Percentiles rank a stretch among this genome's conserved stretches.
phyloP scores from a whole-genome alignment of 2,888 invertebrate genomes.

The Teleogryllus oceanicus region DNA sequence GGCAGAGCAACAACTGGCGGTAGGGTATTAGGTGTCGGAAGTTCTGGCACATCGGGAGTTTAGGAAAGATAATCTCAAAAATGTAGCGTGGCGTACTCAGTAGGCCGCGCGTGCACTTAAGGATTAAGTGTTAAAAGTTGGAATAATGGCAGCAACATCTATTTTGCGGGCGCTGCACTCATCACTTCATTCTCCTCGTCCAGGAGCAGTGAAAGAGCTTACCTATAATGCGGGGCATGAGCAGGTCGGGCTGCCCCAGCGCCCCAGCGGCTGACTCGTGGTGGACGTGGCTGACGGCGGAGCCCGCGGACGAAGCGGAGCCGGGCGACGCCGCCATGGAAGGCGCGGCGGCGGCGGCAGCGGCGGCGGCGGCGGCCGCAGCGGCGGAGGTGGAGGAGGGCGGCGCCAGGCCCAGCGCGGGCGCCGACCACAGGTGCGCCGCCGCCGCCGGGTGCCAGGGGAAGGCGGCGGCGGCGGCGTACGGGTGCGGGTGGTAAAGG shows the following conservation, averaged over 20 bases:
- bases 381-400: constrained; percentile 32
- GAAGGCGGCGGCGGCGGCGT: constrained; percentile 59
- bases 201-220: constrained; percentile 18
- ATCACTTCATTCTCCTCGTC: too few relatives aligned
- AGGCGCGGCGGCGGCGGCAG: constrained; percentile 36
- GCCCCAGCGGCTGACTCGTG: constrained; percentile 12
- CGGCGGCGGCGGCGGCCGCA: constrained; percentile 37
- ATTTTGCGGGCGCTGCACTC: too few relatives aligned
- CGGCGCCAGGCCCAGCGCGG: constrained; percentile 38
- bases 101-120: too few relatives aligned
- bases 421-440: constrained; percentile 36
- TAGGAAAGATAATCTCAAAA: too few relatives aligned
- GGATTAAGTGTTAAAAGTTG: too few relatives aligned
- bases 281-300: constrained; percentile 37
- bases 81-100: too few relatives aligned
- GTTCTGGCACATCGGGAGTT: too few relatives aligned
- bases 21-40: too few relatives aligned
- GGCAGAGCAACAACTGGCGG: too few relatives aligned
- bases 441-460: constrained; percentile 55
- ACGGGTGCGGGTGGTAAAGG: constrained; percentile 74
- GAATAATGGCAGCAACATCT: too few relatives aligned
- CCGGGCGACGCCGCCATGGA: constrained; percentile 38
- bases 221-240: constrained; percentile 41
- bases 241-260: constrained; percentile 32
- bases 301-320: constrained; percentile 37